Conservation (phyloP, 1,140 invertebrate species). For the Zelostemma sp. region DNA sequence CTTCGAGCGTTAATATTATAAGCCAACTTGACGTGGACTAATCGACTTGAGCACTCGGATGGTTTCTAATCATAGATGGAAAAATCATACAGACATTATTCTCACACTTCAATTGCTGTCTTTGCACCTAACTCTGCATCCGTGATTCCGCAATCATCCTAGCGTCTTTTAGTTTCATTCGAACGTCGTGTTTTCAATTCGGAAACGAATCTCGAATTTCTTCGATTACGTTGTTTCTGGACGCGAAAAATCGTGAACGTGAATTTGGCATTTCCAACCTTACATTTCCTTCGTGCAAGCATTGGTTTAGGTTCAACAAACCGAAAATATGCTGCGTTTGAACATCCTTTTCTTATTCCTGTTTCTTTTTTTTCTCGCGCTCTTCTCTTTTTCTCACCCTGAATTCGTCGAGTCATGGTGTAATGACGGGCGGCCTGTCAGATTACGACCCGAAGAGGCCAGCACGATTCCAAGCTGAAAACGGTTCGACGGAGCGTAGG, state of each 20-base stretch:
- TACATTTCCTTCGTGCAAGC: background rate
- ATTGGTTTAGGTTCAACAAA: conserved; percentile 46
- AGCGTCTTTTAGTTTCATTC: too few relatives aligned
- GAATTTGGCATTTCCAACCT: too few relatives aligned
- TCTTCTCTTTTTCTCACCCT: conserved; percentile 40
- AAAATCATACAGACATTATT: conserved; percentile 32
- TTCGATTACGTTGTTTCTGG: too few relatives aligned
- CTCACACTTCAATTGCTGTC: conserved; percentile 1
- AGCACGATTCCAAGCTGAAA: conserved; percentile 38
- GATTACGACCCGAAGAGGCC: conserved; percentile 44
- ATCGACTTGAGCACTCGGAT: conserved; percentile 21
- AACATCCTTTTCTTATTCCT: conserved; percentile 44
- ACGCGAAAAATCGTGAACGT: too few relatives aligned
- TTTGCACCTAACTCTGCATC: conserved; percentile 14
- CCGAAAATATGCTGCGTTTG: conserved; percentile 48
- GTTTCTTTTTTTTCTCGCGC: conserved; percentile 29
- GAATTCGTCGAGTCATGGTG: conserved; percentile 65
- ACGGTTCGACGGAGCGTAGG: conserved; percentile 37
- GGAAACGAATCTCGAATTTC: too few relatives aligned
- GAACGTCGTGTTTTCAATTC: too few relatives aligned
- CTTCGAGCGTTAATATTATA: conserved; percentile 28
- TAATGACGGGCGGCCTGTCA: conserved; percentile 68
- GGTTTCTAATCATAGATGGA: conserved; percentile 37
- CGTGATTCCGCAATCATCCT: background rate
- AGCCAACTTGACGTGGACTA: conserved; percentile 29